These are phyloP conservation scores for Drosophila sucinea DNA, from an alignment of 1,140 invertebrate species.

Conservation along the genomic window DNA sequence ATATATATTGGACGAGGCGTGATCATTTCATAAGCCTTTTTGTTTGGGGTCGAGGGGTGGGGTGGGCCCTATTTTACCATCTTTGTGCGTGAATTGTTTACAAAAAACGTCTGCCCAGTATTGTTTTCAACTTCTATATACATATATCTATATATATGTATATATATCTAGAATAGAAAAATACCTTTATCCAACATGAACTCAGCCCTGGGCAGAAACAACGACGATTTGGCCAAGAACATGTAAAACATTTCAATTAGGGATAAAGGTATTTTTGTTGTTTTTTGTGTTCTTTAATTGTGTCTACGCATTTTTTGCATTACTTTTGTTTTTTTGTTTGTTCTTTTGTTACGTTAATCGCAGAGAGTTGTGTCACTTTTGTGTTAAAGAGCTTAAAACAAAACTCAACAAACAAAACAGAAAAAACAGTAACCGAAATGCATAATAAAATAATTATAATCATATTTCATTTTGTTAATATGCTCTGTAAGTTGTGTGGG, in stretches of 20 bases:
- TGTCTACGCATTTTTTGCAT: slow-evolving; percentile 12
- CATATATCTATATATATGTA: slow-evolving; percentile 38
- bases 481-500: slow-evolving; percentile 6
- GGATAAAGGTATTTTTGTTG: slow-evolving; percentile 69
- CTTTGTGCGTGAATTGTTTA: slow-evolving; percentile 83
- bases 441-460: slow-evolving; percentile 21
- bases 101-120: slow-evolving; percentile 83
- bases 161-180: slow-evolving; percentile 26
- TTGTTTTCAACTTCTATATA: slow-evolving; percentile 50
- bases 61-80: slow-evolving; percentile 80
- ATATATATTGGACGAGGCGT: slow-evolving; percentile 1
- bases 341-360: slow-evolving; percentile 24
- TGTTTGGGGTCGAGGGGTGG: slow-evolving; percentile 29
- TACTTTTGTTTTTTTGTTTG: slow-evolving; percentile 20
- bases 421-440: slow-evolving; percentile 5
- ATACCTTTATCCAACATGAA: slow-evolving; percentile 77
- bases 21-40: slow-evolving; percentile 21
- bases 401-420: not conserved
- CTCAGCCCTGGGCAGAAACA: slow-evolving; percentile 83
- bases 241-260: slow-evolving; percentile 47
- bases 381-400: slow-evolving; percentile 14
- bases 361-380: slow-evolving; percentile 26
- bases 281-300: slow-evolving; percentile 33
- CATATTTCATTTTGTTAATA: slow-evolving; percentile 16
- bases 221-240: slow-evolving; percentile 82